These are phyloP conservation scores for Chaitophorus viminalis DNA, from an alignment of 2,888 invertebrate genomes.

Conservation along the genomic window DNA sequence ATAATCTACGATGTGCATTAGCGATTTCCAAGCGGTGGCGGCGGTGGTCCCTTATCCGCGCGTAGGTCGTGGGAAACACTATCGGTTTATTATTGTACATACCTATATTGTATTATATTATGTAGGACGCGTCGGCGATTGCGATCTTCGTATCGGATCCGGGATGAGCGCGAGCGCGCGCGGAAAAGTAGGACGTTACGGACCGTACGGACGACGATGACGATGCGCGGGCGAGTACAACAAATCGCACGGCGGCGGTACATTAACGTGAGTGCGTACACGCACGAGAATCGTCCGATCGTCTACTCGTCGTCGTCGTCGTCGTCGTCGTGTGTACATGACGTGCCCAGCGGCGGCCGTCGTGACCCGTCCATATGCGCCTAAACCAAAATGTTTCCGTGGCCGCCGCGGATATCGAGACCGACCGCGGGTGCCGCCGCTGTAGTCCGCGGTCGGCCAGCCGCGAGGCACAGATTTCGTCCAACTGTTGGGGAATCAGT, in stretches of 20 bases:
- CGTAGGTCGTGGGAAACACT: slow-evolving; percentile 41
- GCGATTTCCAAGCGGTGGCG: background rate
- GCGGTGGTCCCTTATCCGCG: slow-evolving; percentile 1
- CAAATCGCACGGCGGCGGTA: background rate
- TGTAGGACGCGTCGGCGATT: slow-evolving; percentile 57
- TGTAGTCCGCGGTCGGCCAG: background rate
- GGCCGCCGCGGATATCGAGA: background rate
- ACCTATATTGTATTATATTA: no score
- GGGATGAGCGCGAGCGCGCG: slow-evolving; percentile 51
- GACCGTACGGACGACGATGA: background rate
- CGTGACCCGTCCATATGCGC: slow-evolving; percentile 37
- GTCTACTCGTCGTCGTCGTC: background rate
- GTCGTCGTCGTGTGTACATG: background rate
- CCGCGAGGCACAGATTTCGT: background rate
- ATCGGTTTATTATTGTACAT: slow-evolving; percentile 9
- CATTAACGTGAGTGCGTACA: background rate
- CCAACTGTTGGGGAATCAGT: no score
- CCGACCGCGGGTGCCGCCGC: no score
- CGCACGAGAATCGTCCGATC: background rate
- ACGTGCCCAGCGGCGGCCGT: slow-evolving; percentile 34
- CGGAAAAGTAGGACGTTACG: slow-evolving; percentile 49
- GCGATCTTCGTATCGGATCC: slow-evolving; percentile 50
- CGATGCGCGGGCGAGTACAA: background rate
- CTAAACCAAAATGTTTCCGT: background rate
- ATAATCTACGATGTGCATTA: background rate